Percentiles rank a stretch among this genome's conserved stretches.
Conservation (phyloP, 2,113 vertebrate species). For the Cynopterus brachyotis region DNA sequence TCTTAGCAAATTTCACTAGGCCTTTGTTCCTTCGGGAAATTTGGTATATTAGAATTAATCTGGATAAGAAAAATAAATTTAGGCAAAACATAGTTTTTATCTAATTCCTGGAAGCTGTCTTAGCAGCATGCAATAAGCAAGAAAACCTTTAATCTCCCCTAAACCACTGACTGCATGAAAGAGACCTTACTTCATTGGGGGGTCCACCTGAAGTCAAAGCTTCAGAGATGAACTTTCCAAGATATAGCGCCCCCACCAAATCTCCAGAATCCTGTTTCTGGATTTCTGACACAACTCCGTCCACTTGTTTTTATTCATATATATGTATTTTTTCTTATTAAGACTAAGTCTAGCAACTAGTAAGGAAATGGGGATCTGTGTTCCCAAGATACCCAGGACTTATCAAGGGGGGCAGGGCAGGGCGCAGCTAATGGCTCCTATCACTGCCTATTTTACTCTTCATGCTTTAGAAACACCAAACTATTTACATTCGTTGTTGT, state of each 20-base stretch:
- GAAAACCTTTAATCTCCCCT: background rate
- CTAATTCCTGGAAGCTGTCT: background rate
- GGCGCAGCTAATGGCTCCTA: background rate
- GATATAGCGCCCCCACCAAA: rapidly evolving
- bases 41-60: background rate
- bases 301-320: background rate
- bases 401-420: background rate
- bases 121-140: no score
- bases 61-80: background rate
- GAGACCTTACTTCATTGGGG: background rate
- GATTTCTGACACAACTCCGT: background rate
- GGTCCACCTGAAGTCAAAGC: rapidly evolving
- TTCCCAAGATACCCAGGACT: background rate
- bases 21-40: background rate
- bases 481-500: background rate
- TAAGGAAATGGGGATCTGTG: background rate
- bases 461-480: background rate
- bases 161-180: background rate
- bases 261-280: background rate
- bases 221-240: background rate
- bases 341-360: background rate
- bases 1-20: background rate
- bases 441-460: background rate
- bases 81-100: background rate
- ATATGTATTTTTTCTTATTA: background rate